These are phyloP conservation scores for Sinosuthora webbiana DNA, from an alignment of 2,113 vertebrate genomes.

Conservation along the genomic window DNA sequence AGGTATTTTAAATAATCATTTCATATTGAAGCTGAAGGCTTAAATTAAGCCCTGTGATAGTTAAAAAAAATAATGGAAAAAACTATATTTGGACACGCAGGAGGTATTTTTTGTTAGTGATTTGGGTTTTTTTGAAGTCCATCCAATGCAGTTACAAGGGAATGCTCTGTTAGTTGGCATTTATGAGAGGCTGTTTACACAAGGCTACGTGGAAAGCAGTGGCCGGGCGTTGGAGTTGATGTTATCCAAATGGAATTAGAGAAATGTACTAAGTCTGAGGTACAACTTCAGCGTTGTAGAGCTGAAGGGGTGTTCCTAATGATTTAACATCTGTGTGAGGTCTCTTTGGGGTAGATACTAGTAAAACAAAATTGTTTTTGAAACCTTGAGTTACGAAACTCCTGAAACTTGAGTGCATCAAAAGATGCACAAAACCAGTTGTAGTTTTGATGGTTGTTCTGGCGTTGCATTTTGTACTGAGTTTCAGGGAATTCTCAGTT, in stretches of 20 bases:
- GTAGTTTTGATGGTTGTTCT: neutral
- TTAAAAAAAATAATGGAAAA: neutral
- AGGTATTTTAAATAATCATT: neutral
- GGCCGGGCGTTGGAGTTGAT: neutral
- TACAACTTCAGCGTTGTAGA: neutral
- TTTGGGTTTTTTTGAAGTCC: neutral
- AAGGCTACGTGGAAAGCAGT: neutral
- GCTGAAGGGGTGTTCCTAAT: neutral
- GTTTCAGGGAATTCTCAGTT: neutral
- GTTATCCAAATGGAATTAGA: neutral
- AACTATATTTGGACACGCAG: neutral
- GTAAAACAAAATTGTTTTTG: neutral
- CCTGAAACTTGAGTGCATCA: neutral
- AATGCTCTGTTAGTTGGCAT: neutral
- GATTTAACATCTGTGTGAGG: neutral
- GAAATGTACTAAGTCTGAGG: neutral
- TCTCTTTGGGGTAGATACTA: neutral
- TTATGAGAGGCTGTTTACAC: neutral
- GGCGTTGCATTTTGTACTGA: neutral
- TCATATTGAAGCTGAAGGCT: neutral
- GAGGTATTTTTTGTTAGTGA: neutral
- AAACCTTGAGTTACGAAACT: neutral
- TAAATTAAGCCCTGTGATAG: neutral
- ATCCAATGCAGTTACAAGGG: neutral
- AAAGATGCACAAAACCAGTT: neutral